Percentiles rank a stretch among this genome's conserved stretches.
Evolutionary conservation across 2,888 invertebrate genomes (phyloP).

Genomic region (Ectropis crepuscularia): DNA sequence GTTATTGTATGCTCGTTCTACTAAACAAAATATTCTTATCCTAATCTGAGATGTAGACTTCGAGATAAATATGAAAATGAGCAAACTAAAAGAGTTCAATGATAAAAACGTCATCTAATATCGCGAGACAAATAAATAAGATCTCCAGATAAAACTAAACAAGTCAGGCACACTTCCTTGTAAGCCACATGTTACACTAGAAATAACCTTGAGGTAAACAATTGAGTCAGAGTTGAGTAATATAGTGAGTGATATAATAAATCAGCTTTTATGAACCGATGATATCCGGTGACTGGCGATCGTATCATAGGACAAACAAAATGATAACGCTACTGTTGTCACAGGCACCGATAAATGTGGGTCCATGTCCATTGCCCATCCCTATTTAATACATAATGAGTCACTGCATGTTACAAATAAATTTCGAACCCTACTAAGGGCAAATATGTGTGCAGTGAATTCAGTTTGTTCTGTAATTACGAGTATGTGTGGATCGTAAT

Average conservation of each 20-base stretch:
- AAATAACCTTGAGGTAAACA: constrained; percentile 28
- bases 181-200: constrained; percentile 11
- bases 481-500: no score
- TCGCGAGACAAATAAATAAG: constrained; percentile 6
- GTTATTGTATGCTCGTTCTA: no score
- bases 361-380: not conserved
- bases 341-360: not conserved
- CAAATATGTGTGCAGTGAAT: no score
- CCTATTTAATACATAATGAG: no score
- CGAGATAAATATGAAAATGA: not conserved
- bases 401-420: no score
- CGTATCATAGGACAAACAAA: constrained; percentile 22
- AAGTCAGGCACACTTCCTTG: constrained; percentile 17
- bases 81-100: not conserved
- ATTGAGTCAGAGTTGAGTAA: constrained; percentile 28
- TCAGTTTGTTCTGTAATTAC: no score
- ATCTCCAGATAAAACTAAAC: constrained; percentile 9
- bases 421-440: no score
- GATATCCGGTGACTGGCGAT: constrained; percentile 29
- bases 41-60: not conserved
- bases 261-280: constrained; percentile 22
- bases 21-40: not conserved
- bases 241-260: constrained; percentile 22
- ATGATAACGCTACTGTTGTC: constrained; percentile 8
- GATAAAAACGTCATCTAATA: not conserved